These are phyloP conservation scores for Holotrichia oblita DNA, from an alignment of 1,140 invertebrate genomes.

Conservation along the genomic window DNA sequence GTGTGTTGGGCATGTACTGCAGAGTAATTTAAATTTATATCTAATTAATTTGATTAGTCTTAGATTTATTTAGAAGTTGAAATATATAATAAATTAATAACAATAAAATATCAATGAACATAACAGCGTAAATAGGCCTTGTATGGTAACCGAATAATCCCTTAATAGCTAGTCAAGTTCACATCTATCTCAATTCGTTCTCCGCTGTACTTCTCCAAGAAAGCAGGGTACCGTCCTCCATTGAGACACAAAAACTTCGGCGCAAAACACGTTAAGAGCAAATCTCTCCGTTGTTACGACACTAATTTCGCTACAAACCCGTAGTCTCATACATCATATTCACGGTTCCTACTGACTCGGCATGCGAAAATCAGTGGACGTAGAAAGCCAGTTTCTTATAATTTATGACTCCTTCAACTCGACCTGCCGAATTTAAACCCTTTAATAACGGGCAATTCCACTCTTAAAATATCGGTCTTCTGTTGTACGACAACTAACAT, in stretches of 20 bases:
- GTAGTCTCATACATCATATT: constrained; percentile 12
- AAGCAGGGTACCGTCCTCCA: background rate
- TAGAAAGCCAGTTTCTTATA: constrained; percentile 19
- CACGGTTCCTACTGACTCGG: background rate
- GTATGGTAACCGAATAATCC: background rate
- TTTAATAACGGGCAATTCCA: background rate
- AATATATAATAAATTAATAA: too few species aligned
- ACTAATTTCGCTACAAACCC: constrained; percentile 30
- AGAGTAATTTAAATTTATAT: too few species aligned
- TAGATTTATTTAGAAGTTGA: too few species aligned
- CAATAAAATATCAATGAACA: too few species aligned
- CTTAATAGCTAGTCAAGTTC: background rate
- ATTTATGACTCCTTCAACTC: constrained; percentile 17
- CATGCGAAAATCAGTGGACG: constrained; percentile 32
- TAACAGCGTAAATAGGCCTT: background rate
- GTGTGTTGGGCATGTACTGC: too few species aligned
- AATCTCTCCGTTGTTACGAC: constrained; percentile 18
- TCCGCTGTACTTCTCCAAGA: background rate
- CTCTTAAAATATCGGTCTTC: background rate
- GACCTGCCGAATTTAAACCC: constrained; percentile 2
- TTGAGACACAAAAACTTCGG: background rate
- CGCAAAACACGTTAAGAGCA: constrained; percentile 18
- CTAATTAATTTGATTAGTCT: too few species aligned
- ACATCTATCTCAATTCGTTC: background rate
- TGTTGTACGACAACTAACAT: background rate